Evolutionary conservation across 2,113 vertebrate species (phyloP).

Genomic region (Aptenodytes patagonicus): DNA sequence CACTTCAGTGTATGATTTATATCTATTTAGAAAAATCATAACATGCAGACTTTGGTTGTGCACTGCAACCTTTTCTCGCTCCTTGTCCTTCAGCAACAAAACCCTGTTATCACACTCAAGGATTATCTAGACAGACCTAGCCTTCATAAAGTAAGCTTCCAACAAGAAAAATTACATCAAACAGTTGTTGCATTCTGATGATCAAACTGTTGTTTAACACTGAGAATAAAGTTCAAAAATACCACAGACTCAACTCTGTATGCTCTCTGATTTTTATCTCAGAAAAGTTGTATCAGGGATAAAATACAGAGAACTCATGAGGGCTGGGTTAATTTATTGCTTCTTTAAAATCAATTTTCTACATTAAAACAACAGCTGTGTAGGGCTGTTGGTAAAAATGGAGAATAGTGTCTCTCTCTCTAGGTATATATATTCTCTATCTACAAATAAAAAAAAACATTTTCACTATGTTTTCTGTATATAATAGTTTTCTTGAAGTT

Average conservation of each 20-base stretch:
- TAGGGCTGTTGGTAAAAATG: neutral
- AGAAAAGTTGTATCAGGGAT: neutral
- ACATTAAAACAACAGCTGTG: neutral
- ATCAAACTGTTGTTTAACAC: neutral
- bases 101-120: neutral
- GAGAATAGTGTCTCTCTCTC: neutral
- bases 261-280: neutral
- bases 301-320: neutral
- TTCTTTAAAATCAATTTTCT: neutral
- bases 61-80: neutral
- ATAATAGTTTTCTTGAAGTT: neutral
- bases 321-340: neutral
- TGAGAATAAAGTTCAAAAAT: neutral
- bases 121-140: neutral
- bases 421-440: neutral
- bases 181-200: neutral
- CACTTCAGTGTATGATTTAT: conserved; percentile 23
- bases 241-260: neutral
- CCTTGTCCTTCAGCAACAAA: neutral
- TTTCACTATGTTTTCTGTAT: neutral
- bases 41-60: neutral
- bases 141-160: neutral
- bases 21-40: conserved; percentile 11
- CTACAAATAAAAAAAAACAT: neutral
- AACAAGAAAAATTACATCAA: neutral